These are phyloP conservation scores for Ctenosaura bakeri DNA, from an alignment of 2,797 vertebrate species.

Conservation along the genomic window DNA sequence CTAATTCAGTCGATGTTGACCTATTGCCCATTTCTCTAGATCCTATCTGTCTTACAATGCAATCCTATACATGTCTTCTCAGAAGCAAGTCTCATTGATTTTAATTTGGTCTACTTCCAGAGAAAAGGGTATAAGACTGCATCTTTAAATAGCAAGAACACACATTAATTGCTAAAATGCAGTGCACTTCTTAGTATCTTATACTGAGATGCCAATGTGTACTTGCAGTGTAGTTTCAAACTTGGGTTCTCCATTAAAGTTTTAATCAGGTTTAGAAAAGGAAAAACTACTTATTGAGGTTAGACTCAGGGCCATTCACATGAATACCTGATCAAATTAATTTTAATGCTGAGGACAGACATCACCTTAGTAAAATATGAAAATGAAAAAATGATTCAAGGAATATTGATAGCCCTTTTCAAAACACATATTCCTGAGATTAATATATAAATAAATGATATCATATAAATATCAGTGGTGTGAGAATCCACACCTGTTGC, in stretches of 20 bases:
- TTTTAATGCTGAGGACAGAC: neutral
- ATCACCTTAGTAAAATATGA: constrained; percentile 24
- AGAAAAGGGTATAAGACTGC: neutral
- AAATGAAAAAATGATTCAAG: fast-evolving
- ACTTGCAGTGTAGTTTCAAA: constrained; percentile 2
- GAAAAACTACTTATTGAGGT: neutral
- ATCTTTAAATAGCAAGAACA: neutral
- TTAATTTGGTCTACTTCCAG: neutral
- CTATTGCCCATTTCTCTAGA: constrained; percentile 25
- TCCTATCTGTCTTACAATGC: neutral
- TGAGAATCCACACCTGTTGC: neutral
- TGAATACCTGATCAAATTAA: neutral
- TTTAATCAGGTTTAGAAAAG: constrained; percentile 4
- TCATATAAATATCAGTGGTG: constrained; percentile 10
- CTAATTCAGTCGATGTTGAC: constrained; percentile 18
- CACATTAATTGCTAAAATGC: neutral
- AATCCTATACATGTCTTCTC: neutral
- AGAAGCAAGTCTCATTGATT: neutral
- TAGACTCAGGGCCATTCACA: neutral
- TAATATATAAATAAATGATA: constrained; percentile 31
- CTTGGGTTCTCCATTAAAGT: constrained; percentile 20
- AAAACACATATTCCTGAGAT: neutral
- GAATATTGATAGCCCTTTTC: neutral
- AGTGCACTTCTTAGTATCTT: neutral
- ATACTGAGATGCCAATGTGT: neutral